These are phyloP conservation scores for Myodes glareolus DNA, from an alignment of 2,113 vertebrate genomes.

Conservation along the genomic window DNA sequence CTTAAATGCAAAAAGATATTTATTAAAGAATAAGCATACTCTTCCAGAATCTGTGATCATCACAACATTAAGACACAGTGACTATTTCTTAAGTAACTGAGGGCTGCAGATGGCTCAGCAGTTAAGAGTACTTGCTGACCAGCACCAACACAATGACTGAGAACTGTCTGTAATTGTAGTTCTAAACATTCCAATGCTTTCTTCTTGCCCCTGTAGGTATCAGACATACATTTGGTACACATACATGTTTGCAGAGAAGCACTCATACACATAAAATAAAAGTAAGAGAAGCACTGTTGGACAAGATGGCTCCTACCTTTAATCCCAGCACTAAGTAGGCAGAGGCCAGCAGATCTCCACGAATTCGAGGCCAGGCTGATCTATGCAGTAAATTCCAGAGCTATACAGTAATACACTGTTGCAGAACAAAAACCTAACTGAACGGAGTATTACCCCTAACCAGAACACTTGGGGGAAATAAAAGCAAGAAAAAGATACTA, in stretches of 20 bases:
- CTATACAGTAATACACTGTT: not conserved
- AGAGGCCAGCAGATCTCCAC: not conserved
- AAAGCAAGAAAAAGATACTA: not conserved
- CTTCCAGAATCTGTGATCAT: slow-evolving; percentile 33
- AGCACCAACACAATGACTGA: not conserved
- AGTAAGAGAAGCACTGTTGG: not conserved
- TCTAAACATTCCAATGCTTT: not conserved
- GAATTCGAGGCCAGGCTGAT: not conserved
- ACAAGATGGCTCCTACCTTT: not conserved
- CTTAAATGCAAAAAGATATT: slow-evolving; percentile 82
- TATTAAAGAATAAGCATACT: slow-evolving; percentile 52
- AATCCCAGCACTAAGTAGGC: not conserved
- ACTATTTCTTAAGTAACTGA: not conserved
- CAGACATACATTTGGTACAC: not conserved
- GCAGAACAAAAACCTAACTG: not conserved
- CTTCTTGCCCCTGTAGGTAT: not conserved
- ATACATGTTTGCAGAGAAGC: not conserved
- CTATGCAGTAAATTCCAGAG: not conserved
- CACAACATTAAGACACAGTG: slow-evolving; percentile 28
- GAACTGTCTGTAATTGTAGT: not conserved
- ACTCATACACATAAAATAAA: not conserved
- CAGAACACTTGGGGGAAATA: not conserved
- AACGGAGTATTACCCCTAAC: slow-evolving; percentile 7
- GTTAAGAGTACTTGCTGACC: not conserved
- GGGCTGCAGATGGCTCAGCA: not conserved